A percentile compares a stretch with the other conserved stretches of the same genome.
phyloP scores from a whole-genome alignment of 2,797 vertebrate species.

The Syngnathus acus region DNA sequence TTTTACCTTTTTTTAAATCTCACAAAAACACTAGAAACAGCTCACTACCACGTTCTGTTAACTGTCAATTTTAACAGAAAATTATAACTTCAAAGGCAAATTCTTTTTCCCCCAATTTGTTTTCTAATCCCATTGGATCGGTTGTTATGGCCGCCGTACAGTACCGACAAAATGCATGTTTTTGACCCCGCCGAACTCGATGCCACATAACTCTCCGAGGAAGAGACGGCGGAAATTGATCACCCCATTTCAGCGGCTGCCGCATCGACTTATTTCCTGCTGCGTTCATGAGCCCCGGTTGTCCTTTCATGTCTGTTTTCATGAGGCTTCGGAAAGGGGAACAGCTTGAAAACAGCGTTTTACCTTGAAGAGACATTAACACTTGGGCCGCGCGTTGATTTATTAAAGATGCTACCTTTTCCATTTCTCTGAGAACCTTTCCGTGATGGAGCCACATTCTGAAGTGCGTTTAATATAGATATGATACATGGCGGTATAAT shows the following conservation, averaged over 20 bases:
- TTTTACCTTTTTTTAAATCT: too few relatives aligned
- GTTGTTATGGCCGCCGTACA: too few relatives aligned
- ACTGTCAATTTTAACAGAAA: not conserved
- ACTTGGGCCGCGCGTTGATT: conserved; percentile 40
- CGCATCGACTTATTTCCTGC: conserved; percentile 37
- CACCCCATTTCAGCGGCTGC: conserved; percentile 35
- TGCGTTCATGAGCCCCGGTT: conserved; percentile 27
- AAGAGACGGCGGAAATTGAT: conserved; percentile 36
- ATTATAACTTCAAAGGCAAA: not conserved
- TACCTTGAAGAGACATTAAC: conserved; percentile 45
- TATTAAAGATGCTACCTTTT: conserved; percentile 46
- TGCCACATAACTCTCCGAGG: conserved; percentile 22
- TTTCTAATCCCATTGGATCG: too few relatives aligned
- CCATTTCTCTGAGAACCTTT: conserved; percentile 22
- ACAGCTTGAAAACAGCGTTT: conserved; percentile 31
- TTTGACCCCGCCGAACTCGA: conserved; percentile 3
- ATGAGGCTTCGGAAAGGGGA: conserved; percentile 27
- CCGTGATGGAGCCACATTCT: conserved; percentile 15
- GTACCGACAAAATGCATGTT: conserved; percentile 10
- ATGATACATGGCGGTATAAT: conserved; percentile 27
- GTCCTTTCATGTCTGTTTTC: conserved; percentile 49
- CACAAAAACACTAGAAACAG: not conserved
- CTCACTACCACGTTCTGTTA: not conserved
- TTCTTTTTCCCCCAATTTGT: not conserved
- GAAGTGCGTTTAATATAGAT: conserved; percentile 30